phyloP scores from a whole-genome alignment of 1,140 invertebrate species.

The Bacillus rossius region DNA sequence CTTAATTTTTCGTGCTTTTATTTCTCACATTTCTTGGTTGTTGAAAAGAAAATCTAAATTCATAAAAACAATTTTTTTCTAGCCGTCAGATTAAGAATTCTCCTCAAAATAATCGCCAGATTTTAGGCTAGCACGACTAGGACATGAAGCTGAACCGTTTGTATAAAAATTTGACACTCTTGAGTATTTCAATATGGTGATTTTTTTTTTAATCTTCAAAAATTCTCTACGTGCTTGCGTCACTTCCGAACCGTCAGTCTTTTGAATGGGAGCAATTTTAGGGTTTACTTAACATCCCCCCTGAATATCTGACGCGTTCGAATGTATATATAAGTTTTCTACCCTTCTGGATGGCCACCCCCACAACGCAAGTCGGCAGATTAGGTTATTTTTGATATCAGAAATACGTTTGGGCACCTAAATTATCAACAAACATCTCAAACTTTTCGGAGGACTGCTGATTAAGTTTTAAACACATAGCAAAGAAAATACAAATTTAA shows the following conservation, averaged over 20 bases:
- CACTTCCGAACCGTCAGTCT: constrained; percentile 16
- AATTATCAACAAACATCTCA: too few species aligned
- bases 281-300: constrained; percentile 6
- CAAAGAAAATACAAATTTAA: too few species aligned
- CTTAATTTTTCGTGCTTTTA: too few species aligned
- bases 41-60: too few species aligned
- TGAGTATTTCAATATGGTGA: constrained; percentile 16
- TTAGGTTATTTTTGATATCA: constrained; percentile 8
- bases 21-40: too few species aligned
- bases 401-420: background rate
- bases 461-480: too few species aligned
- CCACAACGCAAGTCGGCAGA: constrained; percentile 9
- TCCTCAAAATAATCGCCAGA: background rate
- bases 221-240: constrained; percentile 8
- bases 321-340: constrained; percentile 5
- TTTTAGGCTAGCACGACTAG: constrained; percentile 6
- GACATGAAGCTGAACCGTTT: constrained; percentile 10
- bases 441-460: too few species aligned
- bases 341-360: constrained; percentile 8
- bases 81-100: constrained; percentile 6
- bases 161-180: constrained; percentile 1
- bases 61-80: background rate
- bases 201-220: constrained; percentile 15
- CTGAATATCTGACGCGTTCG: constrained; percentile 7
- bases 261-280: constrained; percentile 13